A percentile compares a stretch with the other conserved stretches of the same genome.
phyloP scores from a whole-genome alignment of 2,113 vertebrate species.

The Antidorcas marsupialis region DNA sequence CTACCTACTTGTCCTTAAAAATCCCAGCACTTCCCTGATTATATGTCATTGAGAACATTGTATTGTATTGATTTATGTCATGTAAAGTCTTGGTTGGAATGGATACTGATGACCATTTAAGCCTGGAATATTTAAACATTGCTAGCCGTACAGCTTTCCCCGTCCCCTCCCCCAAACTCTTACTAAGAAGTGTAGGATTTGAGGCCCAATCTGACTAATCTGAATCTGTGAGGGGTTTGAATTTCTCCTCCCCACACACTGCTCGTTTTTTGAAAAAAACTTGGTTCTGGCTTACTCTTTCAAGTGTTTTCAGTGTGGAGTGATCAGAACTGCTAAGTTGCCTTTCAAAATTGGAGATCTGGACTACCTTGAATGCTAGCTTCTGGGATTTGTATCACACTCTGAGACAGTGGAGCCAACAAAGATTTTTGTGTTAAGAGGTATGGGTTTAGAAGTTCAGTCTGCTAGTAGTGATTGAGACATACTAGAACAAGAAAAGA shows the following conservation, averaged over 20 bases:
- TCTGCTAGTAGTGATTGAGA: background rate
- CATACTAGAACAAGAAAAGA: background rate
- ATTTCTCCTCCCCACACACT: background rate
- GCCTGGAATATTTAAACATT: background rate
- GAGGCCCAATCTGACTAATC: background rate
- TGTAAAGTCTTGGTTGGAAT: background rate
- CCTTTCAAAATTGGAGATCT: background rate
- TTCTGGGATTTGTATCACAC: background rate
- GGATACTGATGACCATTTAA: background rate
- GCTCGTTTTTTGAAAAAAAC: background rate
- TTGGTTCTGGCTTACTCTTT: background rate
- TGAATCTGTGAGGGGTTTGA: background rate
- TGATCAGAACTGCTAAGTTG: background rate
- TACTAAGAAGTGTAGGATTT: background rate
- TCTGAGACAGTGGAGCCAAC: background rate
- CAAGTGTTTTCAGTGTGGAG: background rate
- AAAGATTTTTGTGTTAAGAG: background rate
- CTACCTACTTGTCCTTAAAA: background rate
- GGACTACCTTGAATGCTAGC: background rate
- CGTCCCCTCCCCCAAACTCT: background rate
- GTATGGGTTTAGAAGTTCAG: background rate
- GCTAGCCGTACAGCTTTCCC: background rate
- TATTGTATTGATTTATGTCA: background rate
- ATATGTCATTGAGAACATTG: background rate
- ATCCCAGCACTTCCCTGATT: background rate